Base-by-base conservation (phyloP, 1,140 invertebrate genomes). In the Drosophila neocordata region DNA sequence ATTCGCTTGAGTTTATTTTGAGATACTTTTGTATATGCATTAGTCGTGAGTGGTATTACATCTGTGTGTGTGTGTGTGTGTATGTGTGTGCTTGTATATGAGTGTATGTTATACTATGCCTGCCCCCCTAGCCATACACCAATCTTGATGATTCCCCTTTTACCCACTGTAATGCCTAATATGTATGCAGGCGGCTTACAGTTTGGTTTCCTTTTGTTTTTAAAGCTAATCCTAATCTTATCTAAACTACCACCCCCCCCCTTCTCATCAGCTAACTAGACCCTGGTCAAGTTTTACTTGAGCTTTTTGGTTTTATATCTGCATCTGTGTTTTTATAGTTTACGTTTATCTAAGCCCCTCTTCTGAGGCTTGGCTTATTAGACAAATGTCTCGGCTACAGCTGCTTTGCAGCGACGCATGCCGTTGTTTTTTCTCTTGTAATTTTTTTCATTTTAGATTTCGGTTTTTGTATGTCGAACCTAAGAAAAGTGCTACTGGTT, bases 401-500 rank as follows among this genome's bases (percentile, higher is more conserved):
- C 65, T 68, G 56, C 64, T 41, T 22, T 34, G 18, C 13, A 60
- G 27, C 38, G 58, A 60, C 38, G 58, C 37, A 60, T 22, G 38
- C 24, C 15, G 53, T 56, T 8, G 53, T 35, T 67, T 69, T 57
- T 66, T 56, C 8, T 35, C 24, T 58, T 35, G 11, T 35, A 11
- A 22, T 73, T 67, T 72, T 77, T 79, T 68, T 55, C 6, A 31
- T 7, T 31, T 31, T 31, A 31, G 6, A 31, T 31, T 31, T 31
- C 27, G 27, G 34, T 35, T 35, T 35, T 35, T 62, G 75, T 78
- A 58, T 75, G 79, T 77, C 62, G 67, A 73, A 75, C 71, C 73
- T 63, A 82, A 87, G 82, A 87, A 87, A 87, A 87, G 74, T 87
- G 82, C 82, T 87, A 87, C 82, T 87, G 82, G 82, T 87, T 84